Conservation (phyloP, 2,888 invertebrate species). For the Ichneumon xanthorius region DNA sequence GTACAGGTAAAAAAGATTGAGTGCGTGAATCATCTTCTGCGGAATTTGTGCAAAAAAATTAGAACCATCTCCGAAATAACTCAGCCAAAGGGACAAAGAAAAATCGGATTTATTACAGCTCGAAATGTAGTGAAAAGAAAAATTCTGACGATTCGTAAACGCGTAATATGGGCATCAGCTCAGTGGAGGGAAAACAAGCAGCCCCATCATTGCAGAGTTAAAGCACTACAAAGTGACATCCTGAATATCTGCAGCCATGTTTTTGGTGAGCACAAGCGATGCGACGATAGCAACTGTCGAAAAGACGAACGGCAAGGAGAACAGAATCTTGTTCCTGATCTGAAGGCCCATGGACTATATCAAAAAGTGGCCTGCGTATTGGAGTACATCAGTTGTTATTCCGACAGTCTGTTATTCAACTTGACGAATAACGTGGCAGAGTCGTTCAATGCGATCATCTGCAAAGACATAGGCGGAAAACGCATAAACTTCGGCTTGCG, state of each 20-base stretch:
- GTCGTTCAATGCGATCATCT: conserved; percentile 56
- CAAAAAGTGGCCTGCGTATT: conserved; percentile 45
- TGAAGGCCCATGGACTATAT: conserved; percentile 54
- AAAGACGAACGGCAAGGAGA: conserved; percentile 23
- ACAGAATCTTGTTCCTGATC: conserved; percentile 47
- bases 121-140: too few species aligned
- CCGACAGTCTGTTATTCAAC: conserved; percentile 63
- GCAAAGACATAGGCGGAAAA: conserved; percentile 66
- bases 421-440: conserved; percentile 68
- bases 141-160: too few species aligned
- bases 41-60: conserved; percentile 69
- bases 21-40: conserved; percentile 77
- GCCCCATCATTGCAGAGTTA: conserved; percentile 25
- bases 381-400: conserved; percentile 37
- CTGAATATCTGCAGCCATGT: conserved; percentile 64
- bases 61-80: too few species aligned
- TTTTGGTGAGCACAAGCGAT: conserved; percentile 68
- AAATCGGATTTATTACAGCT: too few species aligned
- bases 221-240: conserved; percentile 56
- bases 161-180: conserved; percentile 12
- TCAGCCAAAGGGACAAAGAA: too few species aligned
- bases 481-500: conserved; percentile 74
- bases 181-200: conserved; percentile 19
- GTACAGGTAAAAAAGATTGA: conserved; percentile 76
- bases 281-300: conserved; percentile 11